These are phyloP conservation scores for Mustela nigripes DNA, from an alignment of 2,113 vertebrate genomes.

Conservation along the genomic window DNA sequence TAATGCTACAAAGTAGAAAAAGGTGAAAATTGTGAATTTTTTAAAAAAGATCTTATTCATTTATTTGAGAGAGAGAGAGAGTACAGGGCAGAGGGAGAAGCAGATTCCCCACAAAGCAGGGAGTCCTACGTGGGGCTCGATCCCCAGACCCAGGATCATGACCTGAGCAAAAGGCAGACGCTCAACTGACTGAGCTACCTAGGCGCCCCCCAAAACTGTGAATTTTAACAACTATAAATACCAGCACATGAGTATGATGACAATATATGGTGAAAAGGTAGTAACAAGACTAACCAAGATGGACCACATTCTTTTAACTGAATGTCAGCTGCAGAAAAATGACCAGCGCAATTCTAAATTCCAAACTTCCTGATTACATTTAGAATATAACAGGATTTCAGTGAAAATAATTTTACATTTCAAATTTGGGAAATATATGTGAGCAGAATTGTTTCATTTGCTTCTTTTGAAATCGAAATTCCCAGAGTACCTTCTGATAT, in stretches of 20 bases:
- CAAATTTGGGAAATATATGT: background rate
- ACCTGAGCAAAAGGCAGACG: too few species aligned
- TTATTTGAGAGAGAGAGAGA: too few species aligned
- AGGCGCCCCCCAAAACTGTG: background rate
- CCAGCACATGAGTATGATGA: background rate
- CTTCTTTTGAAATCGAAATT: conserved; percentile 29
- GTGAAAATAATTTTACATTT: conserved; percentile 31
- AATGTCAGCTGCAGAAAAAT: conserved; percentile 2
- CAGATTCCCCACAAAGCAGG: too few species aligned
- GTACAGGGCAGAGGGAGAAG: too few species aligned
- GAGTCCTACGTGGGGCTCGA: too few species aligned
- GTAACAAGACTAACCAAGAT: background rate
- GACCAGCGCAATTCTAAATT: background rate
- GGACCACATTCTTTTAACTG: background rate
- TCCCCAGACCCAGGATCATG: too few species aligned
- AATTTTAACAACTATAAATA: conserved; percentile 47
- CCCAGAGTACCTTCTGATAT: background rate
- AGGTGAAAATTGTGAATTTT: conserved; percentile 19
- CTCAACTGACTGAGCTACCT: too few species aligned
- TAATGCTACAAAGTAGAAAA: conserved; percentile 19
- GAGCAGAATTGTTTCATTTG: background rate
- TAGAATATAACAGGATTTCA: background rate
- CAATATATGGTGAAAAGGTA: background rate
- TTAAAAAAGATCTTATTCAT: too few species aligned
- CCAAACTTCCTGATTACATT: background rate